Evolutionary conservation across 2,797 vertebrate species (phyloP).

Genomic region (Passerculus sandwichensis): DNA sequence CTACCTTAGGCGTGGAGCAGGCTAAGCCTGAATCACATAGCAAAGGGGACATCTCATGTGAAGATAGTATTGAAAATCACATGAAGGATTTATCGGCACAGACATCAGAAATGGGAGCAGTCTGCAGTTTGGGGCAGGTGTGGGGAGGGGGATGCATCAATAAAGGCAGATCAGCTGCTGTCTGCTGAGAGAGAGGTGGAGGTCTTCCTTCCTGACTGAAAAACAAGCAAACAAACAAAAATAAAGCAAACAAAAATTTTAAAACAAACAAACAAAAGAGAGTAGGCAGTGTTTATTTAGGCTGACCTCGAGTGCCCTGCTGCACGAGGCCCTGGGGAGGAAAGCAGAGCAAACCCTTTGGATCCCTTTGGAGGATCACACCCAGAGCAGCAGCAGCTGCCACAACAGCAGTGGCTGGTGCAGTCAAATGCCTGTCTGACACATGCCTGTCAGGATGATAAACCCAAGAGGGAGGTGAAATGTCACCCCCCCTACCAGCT

Average conservation of each 20-base stretch:
- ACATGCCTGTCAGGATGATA: conserved; percentile 27
- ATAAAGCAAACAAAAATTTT: background rate
- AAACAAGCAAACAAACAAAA: background rate
- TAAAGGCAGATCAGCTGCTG: background rate
- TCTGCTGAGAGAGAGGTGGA: background rate
- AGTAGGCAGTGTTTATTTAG: background rate
- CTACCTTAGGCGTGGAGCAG: accelerated
- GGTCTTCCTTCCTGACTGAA: background rate
- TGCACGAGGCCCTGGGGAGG: background rate
- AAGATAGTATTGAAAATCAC: background rate
- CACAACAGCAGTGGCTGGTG: background rate
- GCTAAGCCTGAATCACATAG: background rate
- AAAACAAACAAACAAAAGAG: background rate
- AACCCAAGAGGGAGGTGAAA: conserved; percentile 33
- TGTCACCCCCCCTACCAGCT: background rate
- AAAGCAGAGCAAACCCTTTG: background rate
- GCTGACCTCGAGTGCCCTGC: background rate
- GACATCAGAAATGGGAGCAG: background rate
- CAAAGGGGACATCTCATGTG: background rate
- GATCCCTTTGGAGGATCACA: background rate
- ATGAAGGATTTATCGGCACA: background rate
- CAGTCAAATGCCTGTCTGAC: background rate
- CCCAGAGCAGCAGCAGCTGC: background rate
- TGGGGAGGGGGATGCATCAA: accelerated
- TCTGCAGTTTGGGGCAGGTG: background rate